These are phyloP conservation scores for Pogona vitticeps DNA, from an alignment of 2,113 vertebrate genomes.

Conservation along the genomic window DNA sequence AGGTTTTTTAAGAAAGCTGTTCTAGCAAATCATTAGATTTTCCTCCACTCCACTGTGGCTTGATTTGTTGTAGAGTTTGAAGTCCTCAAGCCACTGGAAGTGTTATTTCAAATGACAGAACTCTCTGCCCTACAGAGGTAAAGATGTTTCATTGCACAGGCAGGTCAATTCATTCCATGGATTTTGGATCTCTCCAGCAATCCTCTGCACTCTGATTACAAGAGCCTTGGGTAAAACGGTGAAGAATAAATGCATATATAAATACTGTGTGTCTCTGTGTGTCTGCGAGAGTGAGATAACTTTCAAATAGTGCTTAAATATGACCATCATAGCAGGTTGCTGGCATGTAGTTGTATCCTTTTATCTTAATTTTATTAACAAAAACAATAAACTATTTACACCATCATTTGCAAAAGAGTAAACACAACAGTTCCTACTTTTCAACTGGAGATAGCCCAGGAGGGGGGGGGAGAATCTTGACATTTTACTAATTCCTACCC, in stretches of 20 bases:
- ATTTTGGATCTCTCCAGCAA: background rate
- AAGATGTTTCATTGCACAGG: background rate
- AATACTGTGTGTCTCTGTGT: too few species aligned
- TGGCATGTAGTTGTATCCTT: background rate
- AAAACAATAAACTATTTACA: background rate
- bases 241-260: background rate
- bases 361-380: background rate
- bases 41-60: too few species aligned
- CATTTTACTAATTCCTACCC: background rate
- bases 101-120: background rate
- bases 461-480: background rate
- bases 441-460: background rate
- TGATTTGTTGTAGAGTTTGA: background rate
- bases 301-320: background rate
- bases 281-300: background rate
- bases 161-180: background rate
- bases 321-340: background rate
- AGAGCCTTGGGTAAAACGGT: background rate
- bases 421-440: background rate
- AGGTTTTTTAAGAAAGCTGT: background rate
- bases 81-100: background rate
- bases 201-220: background rate
- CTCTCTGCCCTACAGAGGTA: background rate
- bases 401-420: background rate
- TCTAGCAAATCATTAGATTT: background rate